phyloP scores from a whole-genome alignment of 2,113 vertebrate genomes.

The Brienomyrus longianalis region DNA sequence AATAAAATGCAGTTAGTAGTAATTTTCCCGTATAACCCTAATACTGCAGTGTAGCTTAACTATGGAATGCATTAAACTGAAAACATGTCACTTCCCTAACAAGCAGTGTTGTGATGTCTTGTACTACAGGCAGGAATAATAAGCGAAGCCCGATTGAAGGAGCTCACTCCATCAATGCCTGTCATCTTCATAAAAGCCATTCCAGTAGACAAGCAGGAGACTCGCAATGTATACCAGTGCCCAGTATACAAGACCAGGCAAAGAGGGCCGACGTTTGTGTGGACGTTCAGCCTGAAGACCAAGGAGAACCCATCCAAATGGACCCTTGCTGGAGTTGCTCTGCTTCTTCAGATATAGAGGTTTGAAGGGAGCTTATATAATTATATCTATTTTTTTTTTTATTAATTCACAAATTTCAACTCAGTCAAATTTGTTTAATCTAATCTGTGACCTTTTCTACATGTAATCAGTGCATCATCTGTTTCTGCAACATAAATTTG shows the following conservation, averaged over 20 bases:
- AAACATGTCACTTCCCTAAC: constrained; percentile 10
- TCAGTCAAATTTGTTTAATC: not conserved
- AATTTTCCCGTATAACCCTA: constrained; percentile 7
- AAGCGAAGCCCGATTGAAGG: constrained; percentile 75
- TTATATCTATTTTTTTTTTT: not conserved
- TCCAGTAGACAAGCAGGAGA: constrained; percentile 75
- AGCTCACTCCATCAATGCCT: constrained; percentile 78
- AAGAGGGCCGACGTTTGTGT: constrained; percentile 83
- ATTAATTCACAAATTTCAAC: not conserved
- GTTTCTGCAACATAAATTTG: not conserved
- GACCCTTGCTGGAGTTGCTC: constrained; percentile 82
- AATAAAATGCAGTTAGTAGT: constrained; percentile 15
- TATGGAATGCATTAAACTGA: constrained; percentile 19
- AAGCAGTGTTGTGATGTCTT: constrained; percentile 23
- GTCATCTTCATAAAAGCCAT: constrained; percentile 83
- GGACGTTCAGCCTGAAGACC: constrained; percentile 91
- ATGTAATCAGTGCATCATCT: not conserved
- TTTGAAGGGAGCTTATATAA: not conserved
- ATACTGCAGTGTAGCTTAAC: constrained; percentile 19
- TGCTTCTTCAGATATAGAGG: constrained; percentile 76
- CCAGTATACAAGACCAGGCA: constrained; percentile 86
- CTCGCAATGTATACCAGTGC: constrained; percentile 67
- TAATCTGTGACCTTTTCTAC: not conserved
- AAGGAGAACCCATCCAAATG: constrained; percentile 85
- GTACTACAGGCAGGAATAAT: constrained; percentile 68